A percentile compares a stretch with the other conserved stretches of the same genome.
Evolutionary conservation across 2,113 vertebrate species (phyloP).

Genomic region (Sarotherodon lohbergeri): DNA sequence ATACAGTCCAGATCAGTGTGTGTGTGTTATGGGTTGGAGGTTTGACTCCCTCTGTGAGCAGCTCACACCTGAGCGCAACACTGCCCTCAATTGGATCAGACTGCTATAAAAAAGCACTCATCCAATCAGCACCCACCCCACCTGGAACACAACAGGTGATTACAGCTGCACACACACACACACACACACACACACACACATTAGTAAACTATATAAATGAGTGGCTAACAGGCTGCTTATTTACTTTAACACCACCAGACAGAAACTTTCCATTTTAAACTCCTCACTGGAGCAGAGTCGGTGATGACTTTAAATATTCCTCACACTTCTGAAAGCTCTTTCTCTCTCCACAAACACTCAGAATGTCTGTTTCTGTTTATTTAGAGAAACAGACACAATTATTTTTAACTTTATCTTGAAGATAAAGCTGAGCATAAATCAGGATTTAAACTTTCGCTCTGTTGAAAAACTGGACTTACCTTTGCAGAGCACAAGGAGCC

Average conservation of each 20-base stretch:
- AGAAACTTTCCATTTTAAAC: background rate
- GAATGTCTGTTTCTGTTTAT: background rate
- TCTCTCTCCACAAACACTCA: background rate
- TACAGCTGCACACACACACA: background rate
- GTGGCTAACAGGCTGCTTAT: background rate
- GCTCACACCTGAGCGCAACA: background rate
- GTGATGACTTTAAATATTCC: background rate
- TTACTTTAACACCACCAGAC: background rate
- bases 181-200: background rate
- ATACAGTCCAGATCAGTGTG: background rate
- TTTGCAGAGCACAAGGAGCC: slow-evolving; percentile 51
- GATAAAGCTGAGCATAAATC: background rate
- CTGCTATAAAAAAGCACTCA: slow-evolving; percentile 68
- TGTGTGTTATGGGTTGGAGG: fast-evolving
- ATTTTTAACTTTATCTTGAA: background rate
- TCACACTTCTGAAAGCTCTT: background rate
- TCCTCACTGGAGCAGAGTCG: background rate
- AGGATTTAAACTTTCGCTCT: background rate
- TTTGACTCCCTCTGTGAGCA: background rate
- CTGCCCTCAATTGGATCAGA: slow-evolving; percentile 65
- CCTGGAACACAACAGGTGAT: background rate
- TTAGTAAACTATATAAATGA: background rate
- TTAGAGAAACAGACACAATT: background rate
- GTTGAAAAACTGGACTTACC: slow-evolving; percentile 8
- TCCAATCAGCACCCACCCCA: slow-evolving; percentile 9